Conservation (phyloP, 2,797 vertebrate species). For the Pteropus rufus region DNA sequence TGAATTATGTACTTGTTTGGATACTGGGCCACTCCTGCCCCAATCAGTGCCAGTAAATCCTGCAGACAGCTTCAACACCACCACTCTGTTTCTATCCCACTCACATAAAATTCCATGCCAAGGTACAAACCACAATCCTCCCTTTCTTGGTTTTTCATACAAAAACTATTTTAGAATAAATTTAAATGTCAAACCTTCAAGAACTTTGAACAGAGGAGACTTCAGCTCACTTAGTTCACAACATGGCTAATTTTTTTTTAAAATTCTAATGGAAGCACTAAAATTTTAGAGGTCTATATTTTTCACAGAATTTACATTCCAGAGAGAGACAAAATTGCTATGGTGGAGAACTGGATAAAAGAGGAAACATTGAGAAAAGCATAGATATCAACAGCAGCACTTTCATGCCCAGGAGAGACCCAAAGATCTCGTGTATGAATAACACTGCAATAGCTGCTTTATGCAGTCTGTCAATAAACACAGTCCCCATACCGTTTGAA, state of each 20-base stretch:
- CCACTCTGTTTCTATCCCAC: conserved; percentile 53
- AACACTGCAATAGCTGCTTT: not conserved
- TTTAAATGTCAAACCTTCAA: conserved; percentile 69
- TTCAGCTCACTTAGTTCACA: conserved; percentile 44
- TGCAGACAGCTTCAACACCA: conserved; percentile 33
- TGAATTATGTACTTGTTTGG: conserved; percentile 68
- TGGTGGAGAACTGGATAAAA: not conserved
- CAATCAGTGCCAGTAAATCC: conserved; percentile 40
- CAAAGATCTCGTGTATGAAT: not conserved
- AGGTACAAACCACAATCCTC: conserved; percentile 63
- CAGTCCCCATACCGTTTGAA: not conserved
- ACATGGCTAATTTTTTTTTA: not conserved
- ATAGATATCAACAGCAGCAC: not conserved
- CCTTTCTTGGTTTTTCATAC: conserved; percentile 70
- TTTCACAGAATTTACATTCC: conserved; percentile 37
- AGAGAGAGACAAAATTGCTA: conserved; percentile 22
- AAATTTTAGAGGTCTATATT: conserved; percentile 4
- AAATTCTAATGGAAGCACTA: not conserved
- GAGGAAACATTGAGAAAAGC: not conserved
- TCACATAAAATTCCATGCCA: conserved; percentile 64
- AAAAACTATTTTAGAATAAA: conserved; percentile 73
- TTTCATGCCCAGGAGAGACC: not conserved
- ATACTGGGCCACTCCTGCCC: not conserved
- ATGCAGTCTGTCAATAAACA: not conserved
- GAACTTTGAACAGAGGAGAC: conserved; percentile 54